A percentile compares a stretch with the other conserved stretches of the same genome.
Evolutionary conservation across 2,113 vertebrate species (phyloP).

Genomic region (Pelodiscus sinensis): DNA sequence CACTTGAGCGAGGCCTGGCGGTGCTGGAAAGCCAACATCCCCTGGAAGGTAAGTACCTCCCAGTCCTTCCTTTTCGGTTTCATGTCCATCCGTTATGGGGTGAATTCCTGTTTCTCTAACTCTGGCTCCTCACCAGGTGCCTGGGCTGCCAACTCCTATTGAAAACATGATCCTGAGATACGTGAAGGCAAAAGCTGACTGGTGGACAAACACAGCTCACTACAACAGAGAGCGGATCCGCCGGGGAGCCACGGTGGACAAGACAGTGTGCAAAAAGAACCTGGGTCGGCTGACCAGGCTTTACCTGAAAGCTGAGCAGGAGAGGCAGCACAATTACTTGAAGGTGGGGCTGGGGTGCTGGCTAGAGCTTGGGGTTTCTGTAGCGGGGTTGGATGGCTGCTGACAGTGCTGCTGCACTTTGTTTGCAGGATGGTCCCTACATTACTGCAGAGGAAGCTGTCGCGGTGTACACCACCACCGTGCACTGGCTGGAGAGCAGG

Average conservation of each 20-base stretch:
- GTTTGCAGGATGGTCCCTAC: conserved; percentile 93
- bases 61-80: not conserved
- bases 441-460: conserved; percentile 99
- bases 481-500: conserved; percentile 98
- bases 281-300: conserved; percentile 95
- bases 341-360: conserved; percentile 81
- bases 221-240: conserved; percentile 98
- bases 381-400: not conserved
- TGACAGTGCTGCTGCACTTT: not conserved
- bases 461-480: conserved; percentile 99
- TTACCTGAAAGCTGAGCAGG: conserved; percentile 98
- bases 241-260: conserved; percentile 98
- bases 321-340: conserved; percentile 98
- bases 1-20: conserved; percentile 98
- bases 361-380: not conserved
- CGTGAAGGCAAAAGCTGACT: conserved; percentile 98
- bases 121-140: conserved; percentile 81
- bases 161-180: conserved; percentile 99
- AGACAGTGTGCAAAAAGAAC: conserved; percentile 99
- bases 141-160: conserved; percentile 96
- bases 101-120: not conserved
- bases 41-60: conserved; percentile 88
- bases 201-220: conserved; percentile 99
- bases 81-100: not conserved
- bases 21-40: conserved; percentile 99